Percentiles rank a stretch among this genome's conserved stretches.
These are phyloP conservation scores for Thrips palmi DNA, from an alignment of 1,140 invertebrate genomes.

Conservation along the genomic window DNA sequence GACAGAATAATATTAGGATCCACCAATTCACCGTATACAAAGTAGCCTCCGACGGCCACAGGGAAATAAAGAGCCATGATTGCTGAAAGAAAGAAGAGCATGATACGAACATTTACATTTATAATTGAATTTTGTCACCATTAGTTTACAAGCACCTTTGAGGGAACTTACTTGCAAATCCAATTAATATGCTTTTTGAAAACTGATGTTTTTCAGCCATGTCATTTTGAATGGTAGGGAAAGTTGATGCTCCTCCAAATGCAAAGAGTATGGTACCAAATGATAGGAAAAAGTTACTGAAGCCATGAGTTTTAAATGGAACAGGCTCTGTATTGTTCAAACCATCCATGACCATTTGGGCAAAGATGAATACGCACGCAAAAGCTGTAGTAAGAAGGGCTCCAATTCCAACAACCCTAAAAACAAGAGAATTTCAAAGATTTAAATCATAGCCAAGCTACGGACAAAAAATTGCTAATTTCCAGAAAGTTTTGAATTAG, in stretches of 20 bases:
- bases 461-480: not conserved
- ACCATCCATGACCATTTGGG: slow-evolving; percentile 31
- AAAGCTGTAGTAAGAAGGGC: slow-evolving; percentile 34
- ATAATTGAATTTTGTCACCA: not conserved
- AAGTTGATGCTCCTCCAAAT: slow-evolving; percentile 44
- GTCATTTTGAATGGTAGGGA: slow-evolving; percentile 52
- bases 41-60: slow-evolving; percentile 33
- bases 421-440: slow-evolving; percentile 14
- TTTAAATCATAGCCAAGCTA: slow-evolving; percentile 1
- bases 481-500: slow-evolving; percentile 6
- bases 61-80: slow-evolving; percentile 36
- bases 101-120: not conserved
- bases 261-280: slow-evolving; percentile 45
- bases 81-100: slow-evolving; percentile 24
- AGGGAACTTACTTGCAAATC: slow-evolving; percentile 27
- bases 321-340: slow-evolving; percentile 20
- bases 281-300: slow-evolving; percentile 35
- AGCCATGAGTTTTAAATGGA: slow-evolving; percentile 18
- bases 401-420: slow-evolving; percentile 30
- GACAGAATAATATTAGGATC: slow-evolving; percentile 32
- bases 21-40: slow-evolving; percentile 35
- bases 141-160: slow-evolving; percentile 3
- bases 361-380: slow-evolving; percentile 36
- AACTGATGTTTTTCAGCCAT: slow-evolving; percentile 38
- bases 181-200: slow-evolving; percentile 28